phyloP scores from a whole-genome alignment of 2,888 invertebrate genomes.

The Meta bourneti region DNA sequence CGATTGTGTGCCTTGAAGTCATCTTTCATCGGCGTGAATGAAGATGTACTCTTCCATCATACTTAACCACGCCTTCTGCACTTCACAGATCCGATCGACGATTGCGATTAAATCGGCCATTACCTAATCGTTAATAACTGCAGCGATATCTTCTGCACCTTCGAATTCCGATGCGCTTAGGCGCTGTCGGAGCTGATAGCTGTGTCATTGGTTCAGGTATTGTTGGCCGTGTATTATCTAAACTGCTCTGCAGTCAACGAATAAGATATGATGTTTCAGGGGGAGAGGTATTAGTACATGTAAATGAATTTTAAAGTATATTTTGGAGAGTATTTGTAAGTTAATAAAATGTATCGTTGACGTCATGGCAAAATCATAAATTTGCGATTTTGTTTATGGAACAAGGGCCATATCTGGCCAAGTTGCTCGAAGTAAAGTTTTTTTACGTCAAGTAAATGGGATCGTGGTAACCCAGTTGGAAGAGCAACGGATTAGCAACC shows the following conservation, averaged over 20 bases:
- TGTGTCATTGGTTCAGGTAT: not conserved
- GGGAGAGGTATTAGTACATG: too few species aligned
- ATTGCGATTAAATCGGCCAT: conserved; percentile 49
- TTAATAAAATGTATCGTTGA: too few species aligned
- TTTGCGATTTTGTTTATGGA: too few species aligned
- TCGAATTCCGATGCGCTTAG: conserved; percentile 32
- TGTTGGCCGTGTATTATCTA: not conserved
- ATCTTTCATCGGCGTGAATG: conserved; percentile 37
- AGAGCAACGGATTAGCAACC: too few species aligned
- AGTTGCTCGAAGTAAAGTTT: too few species aligned
- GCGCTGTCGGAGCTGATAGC: not conserved
- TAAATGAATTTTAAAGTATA: too few species aligned
- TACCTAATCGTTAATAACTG: conserved; percentile 50
- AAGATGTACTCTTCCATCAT: conserved; percentile 52
- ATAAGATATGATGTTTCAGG: not conserved
- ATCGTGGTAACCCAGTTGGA: too few species aligned
- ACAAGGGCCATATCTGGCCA: too few species aligned
- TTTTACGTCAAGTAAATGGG: too few species aligned
- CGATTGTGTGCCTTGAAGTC: conserved; percentile 49
- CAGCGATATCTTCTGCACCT: not conserved
- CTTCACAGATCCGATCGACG: conserved; percentile 27
- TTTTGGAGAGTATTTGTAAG: too few species aligned
- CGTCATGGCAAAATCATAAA: too few species aligned
- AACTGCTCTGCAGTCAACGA: not conserved
- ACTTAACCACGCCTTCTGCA: conserved; percentile 24